Evolutionary conservation across 2,113 vertebrate species (phyloP).

Genomic region (Sylvietta virens): DNA sequence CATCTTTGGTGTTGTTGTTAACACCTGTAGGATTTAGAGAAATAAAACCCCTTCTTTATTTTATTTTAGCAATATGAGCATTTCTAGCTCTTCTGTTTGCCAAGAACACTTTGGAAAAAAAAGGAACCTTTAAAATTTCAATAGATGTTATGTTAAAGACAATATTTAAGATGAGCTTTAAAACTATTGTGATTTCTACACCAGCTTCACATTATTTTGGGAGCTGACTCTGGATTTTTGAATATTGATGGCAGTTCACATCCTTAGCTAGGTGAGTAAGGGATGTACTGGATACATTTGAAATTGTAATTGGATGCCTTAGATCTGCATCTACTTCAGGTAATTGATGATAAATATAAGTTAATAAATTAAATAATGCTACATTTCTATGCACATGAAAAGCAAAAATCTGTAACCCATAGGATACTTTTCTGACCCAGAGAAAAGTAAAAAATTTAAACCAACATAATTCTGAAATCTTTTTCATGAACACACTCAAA

Average conservation of each 20-base stretch:
- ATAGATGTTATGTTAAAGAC: background rate
- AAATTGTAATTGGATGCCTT: background rate
- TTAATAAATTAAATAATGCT: background rate
- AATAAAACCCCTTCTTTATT: background rate
- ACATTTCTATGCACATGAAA: background rate
- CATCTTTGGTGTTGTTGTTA: background rate
- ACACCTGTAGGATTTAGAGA: background rate
- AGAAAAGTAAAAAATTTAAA: background rate
- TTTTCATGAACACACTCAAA: background rate
- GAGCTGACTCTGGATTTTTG: background rate
- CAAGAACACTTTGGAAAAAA: background rate
- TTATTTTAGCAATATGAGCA: background rate
- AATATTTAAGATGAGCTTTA: background rate
- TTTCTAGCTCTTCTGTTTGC: background rate
- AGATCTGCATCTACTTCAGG: background rate
- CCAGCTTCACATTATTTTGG: background rate
- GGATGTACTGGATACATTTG: background rate
- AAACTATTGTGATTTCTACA: background rate
- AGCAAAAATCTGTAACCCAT: background rate
- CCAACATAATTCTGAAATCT: background rate
- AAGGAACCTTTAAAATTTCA: background rate
- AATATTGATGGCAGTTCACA: background rate
- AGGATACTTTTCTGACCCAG: background rate
- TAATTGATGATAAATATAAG: background rate
- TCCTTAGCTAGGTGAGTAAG: background rate